phyloP scores from a whole-genome alignment of 2,888 invertebrate genomes.

The Amiota communis region DNA sequence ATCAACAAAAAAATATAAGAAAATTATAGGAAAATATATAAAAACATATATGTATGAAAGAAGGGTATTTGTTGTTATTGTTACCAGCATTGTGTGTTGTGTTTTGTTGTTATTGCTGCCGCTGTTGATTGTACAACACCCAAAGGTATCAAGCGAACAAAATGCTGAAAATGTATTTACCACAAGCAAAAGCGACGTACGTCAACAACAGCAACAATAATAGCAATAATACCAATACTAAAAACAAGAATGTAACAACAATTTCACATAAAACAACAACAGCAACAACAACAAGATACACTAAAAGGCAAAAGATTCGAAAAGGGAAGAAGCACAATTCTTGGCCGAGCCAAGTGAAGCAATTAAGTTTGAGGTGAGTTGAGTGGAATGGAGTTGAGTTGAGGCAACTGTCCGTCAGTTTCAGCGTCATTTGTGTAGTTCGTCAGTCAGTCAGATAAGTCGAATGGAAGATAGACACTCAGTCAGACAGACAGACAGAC shows the following conservation, averaged over 20 bases:
- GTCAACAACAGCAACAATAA: conserved; percentile 32
- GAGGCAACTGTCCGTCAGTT: conserved; percentile 16
- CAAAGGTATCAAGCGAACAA: conserved; percentile 67
- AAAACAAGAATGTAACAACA: background rate
- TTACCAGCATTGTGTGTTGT: conserved; percentile 1
- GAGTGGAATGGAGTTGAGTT: background rate
- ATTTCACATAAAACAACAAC: background rate
- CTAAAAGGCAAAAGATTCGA: background rate
- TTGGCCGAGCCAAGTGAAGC: background rate
- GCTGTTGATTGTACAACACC: conserved; percentile 56
- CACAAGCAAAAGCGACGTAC: conserved; percentile 52
- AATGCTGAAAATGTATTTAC: conserved; percentile 68
- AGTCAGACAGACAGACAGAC: background rate
- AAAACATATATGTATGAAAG: background rate
- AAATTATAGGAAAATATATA: background rate
- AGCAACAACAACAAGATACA: conserved; percentile 5
- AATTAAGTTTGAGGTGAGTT: background rate
- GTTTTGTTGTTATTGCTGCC: conserved; percentile 41
- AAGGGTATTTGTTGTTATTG: conserved; percentile 33
- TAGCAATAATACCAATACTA: background rate
- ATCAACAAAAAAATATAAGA: background rate
- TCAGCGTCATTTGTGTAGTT: conserved; percentile 1
- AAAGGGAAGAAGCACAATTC: background rate
- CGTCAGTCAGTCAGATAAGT: conserved; percentile 16
- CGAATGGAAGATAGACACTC: background rate